Evolutionary conservation across 2,888 invertebrate species (phyloP).

Genomic region (Alitta virens): DNA sequence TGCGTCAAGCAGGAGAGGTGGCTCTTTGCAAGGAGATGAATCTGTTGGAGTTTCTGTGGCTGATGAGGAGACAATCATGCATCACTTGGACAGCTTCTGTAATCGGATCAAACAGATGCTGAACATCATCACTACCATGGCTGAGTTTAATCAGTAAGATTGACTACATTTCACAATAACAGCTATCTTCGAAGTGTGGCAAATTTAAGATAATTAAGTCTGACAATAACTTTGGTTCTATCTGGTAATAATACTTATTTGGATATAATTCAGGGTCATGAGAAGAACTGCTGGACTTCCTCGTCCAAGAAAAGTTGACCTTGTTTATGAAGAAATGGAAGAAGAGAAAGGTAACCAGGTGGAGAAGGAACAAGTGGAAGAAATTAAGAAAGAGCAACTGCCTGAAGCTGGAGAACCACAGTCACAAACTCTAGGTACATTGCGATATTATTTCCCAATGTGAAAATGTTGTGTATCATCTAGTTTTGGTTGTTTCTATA

Average conservation of each 20-base stretch:
- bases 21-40: conserved; percentile 17
- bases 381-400: neutral
- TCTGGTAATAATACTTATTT: no score
- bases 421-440: neutral
- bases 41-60: conserved; percentile 48
- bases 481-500: no score
- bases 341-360: conserved; percentile 7
- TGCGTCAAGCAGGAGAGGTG: neutral
- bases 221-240: no score
- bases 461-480: no score
- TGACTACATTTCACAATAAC: no score
- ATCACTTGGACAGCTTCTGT: conserved; percentile 51
- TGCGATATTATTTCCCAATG: no score
- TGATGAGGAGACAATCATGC: conserved; percentile 53
- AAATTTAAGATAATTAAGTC: no score
- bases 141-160: conserved; percentile 50
- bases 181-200: no score
- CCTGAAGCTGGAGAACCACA: neutral
- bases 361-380: conserved; percentile 4
- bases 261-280: conserved; percentile 35
- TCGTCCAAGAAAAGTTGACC: conserved; percentile 49
- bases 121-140: conserved; percentile 51
- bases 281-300: conserved; percentile 43
- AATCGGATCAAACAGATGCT: conserved; percentile 49
- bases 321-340: conserved; percentile 40